Percentiles rank a stretch among this genome's conserved stretches.
phyloP scores from a whole-genome alignment of 2,113 vertebrate species.

The Elgaria multicarinata region DNA sequence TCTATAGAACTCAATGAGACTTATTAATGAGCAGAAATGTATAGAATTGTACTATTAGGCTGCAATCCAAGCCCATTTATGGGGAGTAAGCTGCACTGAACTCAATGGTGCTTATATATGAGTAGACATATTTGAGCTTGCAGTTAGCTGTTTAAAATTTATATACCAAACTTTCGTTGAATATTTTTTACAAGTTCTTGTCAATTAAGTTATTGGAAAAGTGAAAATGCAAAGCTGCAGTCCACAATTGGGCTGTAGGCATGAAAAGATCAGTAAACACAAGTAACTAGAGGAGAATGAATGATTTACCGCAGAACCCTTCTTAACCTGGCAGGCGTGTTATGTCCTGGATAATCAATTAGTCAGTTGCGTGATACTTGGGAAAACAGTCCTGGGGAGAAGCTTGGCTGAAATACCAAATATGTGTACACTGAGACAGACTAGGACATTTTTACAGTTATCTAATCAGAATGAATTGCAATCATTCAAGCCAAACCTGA shows the following conservation, averaged over 20 bases:
- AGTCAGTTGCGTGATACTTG: conserved; percentile 11
- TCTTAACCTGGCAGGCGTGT: conserved; percentile 15
- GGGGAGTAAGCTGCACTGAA: too few species aligned
- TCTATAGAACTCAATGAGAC: too few species aligned
- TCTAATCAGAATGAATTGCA: conserved; percentile 37
- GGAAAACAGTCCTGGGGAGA: background rate
- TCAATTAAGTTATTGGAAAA: background rate
- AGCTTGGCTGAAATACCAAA: conserved; percentile 22
- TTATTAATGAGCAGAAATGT: too few species aligned
- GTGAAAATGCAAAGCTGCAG: background rate
- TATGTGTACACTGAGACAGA: conserved; percentile 36
- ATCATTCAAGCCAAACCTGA: conserved; percentile 50
- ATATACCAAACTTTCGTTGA: background rate
- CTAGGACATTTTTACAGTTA: conserved; percentile 42
- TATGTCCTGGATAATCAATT: conserved; percentile 4
- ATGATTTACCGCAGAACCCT: conserved; percentile 25
- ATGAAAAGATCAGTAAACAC: background rate
- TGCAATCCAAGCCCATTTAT: too few species aligned
- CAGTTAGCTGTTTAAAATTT: background rate
- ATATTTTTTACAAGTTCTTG: background rate
- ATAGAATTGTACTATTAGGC: too few species aligned
- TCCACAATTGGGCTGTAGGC: background rate
- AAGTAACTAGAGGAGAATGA: background rate
- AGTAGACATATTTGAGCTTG: too few species aligned
- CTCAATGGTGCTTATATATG: too few species aligned